phyloP scores from a whole-genome alignment of 1,140 invertebrate genomes.

The Magallana ariakensis region DNA sequence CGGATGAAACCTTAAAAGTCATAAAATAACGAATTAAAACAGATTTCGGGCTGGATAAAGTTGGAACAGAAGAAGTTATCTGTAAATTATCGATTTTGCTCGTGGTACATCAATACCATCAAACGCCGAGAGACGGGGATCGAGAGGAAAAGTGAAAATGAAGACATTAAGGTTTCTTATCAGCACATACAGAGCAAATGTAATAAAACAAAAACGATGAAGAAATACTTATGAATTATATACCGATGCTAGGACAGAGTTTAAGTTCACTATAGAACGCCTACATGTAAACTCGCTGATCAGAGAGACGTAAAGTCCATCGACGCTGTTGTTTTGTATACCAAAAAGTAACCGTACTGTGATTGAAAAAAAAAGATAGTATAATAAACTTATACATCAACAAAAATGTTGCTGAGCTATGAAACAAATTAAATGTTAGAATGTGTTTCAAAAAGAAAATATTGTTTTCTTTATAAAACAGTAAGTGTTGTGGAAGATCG shows the following conservation, averaged over 20 bases:
- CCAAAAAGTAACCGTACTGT: no score
- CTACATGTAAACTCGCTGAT: no score
- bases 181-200: neutral
- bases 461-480: no score
- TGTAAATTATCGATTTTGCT: conserved; percentile 23
- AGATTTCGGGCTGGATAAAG: neutral
- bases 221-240: neutral
- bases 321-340: no score
- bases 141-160: neutral
- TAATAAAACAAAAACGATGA: neutral
- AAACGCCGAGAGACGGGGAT: neutral
- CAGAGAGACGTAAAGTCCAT: no score
- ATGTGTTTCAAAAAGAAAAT: no score
- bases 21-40: neutral
- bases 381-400: no score
- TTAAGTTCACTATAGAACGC: no score
- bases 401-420: no score
- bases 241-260: neutral
- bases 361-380: no score
- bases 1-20: conserved; percentile 22
- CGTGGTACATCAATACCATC: conserved; percentile 20
- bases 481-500: no score
- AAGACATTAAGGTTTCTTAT: conserved; percentile 1
- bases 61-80: neutral
- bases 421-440: no score